Base-by-base conservation (phyloP, 1,140 invertebrate genomes). In the Adelges cooleyi region DNA sequence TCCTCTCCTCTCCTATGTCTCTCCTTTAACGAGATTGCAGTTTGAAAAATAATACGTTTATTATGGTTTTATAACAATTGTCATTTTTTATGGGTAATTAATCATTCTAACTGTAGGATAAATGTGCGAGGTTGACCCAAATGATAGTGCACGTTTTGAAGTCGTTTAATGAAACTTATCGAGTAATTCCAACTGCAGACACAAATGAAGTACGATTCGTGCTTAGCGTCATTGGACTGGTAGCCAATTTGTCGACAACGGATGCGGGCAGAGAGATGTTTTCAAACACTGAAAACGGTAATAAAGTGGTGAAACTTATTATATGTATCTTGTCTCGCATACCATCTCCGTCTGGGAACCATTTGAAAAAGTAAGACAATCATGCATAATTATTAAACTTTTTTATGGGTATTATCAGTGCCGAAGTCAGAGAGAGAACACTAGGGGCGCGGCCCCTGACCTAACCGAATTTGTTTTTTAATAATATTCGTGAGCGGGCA, bases 291-390 rank as follows among this genome's bases (percentile, higher is more conserved):
- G 27, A n/a, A 5, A 40, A 13, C 10, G 53, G 53, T 0, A 40
- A 40, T 40, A 56, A 56, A n/a, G 18, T 40, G 29, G 22, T 56
- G n/a, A 18, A n/a, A 18, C 36, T 42, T 10, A 42, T 56, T 15
- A n/a, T 56, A 20, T 23, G 13, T n/a, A 42, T 56, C 5, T 9
- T 42, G 8, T 15, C 22, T 6, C 36, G 38, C 15, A 23, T 25
- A 5, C 38, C 17, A n/a, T 54, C 52, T n/a, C 36, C 52, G 1
- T 38, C 29, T 6, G 52, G 33, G 17, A 54, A 54, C 6, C 52
- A 54, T 20, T 54, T 40, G 22, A 54, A 54, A 54, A 54, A 54
- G 52, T 54, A 40, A 53, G 20, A n/a, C 4, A 15, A 42, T 42
- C n/a, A n/a, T n/a, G n/a, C n/a, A n/a, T n/a, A n/a, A n/a, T n/a